Evolutionary conservation across 2,888 invertebrate genomes (phyloP).

Genomic region (Parochlus steinenii): DNA sequence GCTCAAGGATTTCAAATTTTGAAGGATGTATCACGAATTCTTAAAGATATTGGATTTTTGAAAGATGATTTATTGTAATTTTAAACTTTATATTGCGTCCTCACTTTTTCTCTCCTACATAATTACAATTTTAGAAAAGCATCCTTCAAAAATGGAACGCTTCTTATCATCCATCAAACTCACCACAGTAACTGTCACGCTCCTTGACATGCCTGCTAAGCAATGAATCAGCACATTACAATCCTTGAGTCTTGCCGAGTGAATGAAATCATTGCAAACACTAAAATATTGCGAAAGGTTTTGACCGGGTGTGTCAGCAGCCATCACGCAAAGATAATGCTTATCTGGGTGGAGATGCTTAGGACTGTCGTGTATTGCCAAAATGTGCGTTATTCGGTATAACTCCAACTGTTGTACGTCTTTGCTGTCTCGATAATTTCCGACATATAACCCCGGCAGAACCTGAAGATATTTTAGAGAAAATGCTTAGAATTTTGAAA

Average conservation of each 20-base stretch:
- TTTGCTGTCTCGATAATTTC: conserved; percentile 91
- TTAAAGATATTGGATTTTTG: neutral
- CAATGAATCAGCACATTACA: conserved; percentile 91
- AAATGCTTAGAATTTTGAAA: too few relatives aligned
- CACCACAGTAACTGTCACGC: conserved; percentile 77
- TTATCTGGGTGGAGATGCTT: conserved; percentile 76
- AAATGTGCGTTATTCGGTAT: conserved; percentile 84
- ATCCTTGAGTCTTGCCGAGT: conserved; percentile 73
- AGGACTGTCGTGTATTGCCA: conserved; percentile 91
- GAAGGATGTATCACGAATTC: neutral
- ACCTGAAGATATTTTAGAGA: too few relatives aligned
- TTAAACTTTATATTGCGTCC: too few relatives aligned
- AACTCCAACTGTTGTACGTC: conserved; percentile 76
- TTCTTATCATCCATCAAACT: too few relatives aligned
- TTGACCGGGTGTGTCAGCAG: conserved; percentile 89
- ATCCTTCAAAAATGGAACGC: too few relatives aligned
- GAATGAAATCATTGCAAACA: conserved; percentile 91
- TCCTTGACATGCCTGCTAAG: conserved; percentile 93
- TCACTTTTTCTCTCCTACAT: too few relatives aligned
- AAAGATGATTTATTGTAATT: too few relatives aligned
- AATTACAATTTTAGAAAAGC: too few relatives aligned
- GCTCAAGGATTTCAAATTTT: neutral
- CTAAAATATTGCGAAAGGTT: conserved; percentile 87
- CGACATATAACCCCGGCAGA: conserved; percentile 85
- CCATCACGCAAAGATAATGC: conserved; percentile 88